Percentiles rank a stretch among this genome's conserved stretches.
phyloP scores from a whole-genome alignment of 2,888 invertebrate genomes.

The Diabrotica balteata region DNA sequence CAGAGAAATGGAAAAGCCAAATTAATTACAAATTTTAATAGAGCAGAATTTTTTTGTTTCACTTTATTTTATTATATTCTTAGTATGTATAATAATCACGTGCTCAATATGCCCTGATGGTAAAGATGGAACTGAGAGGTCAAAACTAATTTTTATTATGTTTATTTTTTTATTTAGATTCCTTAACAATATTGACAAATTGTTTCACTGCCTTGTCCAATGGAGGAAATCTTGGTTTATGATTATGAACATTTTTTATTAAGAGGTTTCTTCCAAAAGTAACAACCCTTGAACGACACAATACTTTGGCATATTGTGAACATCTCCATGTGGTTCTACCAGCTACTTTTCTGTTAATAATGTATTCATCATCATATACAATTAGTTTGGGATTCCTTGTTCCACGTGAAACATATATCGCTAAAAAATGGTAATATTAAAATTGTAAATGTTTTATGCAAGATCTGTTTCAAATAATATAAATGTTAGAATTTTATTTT shows the following conservation, averaged over 20 bases:
- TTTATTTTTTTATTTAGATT: too few relatives aligned
- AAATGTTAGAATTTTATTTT: too few relatives aligned
- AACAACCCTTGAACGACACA: conserved; percentile 40
- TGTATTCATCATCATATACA: conserved; percentile 37
- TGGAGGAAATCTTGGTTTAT: conserved; percentile 25
- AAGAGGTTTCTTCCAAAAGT: conserved; percentile 37
- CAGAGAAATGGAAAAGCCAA: too few relatives aligned
- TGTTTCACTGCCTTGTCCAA: conserved; percentile 28
- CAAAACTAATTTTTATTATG: too few relatives aligned
- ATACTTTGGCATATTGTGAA: conserved; percentile 38
- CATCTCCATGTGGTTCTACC: conserved; percentile 44
- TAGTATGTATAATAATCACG: too few relatives aligned
- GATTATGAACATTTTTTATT: conserved; percentile 32
- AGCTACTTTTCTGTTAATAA: conserved; percentile 37
- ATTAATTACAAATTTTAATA: too few relatives aligned
- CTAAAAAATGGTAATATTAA: conserved; percentile 13
- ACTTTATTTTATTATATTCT: too few relatives aligned
- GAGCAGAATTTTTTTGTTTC: too few relatives aligned
- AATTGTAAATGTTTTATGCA: neutral
- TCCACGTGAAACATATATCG: conserved; percentile 36
- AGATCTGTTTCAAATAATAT: too few relatives aligned
- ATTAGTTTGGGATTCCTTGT: conserved; percentile 43
- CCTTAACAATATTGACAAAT: conserved; percentile 22
- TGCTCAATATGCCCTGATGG: too few relatives aligned
- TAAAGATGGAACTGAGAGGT: too few relatives aligned